Evolutionary conservation across 2,888 invertebrate genomes (phyloP).

Genomic region (Microchrysa polita): DNA sequence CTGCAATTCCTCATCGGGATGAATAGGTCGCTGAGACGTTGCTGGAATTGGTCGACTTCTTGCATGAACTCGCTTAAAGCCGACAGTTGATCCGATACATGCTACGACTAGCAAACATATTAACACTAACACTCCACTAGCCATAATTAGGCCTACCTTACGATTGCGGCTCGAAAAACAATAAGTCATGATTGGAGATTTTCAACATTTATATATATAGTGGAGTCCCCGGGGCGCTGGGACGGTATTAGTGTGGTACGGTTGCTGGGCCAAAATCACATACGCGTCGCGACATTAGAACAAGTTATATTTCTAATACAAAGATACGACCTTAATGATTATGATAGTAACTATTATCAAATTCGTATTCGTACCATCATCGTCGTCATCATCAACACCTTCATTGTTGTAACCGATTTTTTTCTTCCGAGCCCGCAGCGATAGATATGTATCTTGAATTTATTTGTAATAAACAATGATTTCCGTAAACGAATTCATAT

Average conservation of each 20-base stretch:
- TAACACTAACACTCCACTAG: conserved; percentile 33
- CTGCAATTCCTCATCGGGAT: conserved; percentile 39
- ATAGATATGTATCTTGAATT: no score
- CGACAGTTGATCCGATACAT: conserved; percentile 23
- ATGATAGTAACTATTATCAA: no score
- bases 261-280: conserved; percentile 1
- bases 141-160: conserved; percentile 40
- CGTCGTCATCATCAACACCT: no score
- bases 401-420: no score
- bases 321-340: no score
- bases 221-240: background rate
- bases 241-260: background rate
- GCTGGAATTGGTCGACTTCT: background rate
- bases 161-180: conserved; percentile 38
- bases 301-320: background rate
- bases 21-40: background rate
- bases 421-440: no score
- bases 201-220: conserved; percentile 38
- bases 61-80: background rate
- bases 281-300: conserved; percentile 17
- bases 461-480: no score
- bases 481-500: no score
- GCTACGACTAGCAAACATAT: conserved; percentile 23
- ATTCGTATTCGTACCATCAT: no score
- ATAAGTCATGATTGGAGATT: conserved; percentile 29